Conservation (phyloP, 1,140 invertebrate genomes). For the Oppia nitens region DNA sequence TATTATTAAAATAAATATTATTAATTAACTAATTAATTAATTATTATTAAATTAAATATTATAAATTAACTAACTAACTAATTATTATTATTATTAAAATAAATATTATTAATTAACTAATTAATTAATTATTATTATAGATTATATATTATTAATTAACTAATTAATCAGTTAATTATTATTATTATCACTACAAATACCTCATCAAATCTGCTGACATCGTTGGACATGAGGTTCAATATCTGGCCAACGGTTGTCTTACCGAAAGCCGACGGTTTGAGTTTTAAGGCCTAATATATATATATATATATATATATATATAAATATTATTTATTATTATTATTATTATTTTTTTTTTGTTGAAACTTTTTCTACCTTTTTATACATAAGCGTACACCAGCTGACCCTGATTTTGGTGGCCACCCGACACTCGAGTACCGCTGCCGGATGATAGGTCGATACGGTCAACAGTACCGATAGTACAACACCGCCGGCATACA, state of each 20-base stretch:
- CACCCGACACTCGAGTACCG: neutral
- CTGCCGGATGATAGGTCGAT: conserved; percentile 6
- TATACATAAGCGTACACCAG: conserved; percentile 11
- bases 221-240: conserved; percentile 78
- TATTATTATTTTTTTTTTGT: no score
- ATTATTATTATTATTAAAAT: no score
- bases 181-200: no score
- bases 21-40: no score
- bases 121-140: no score
- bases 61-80: no score
- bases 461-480: conserved; percentile 1
- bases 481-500: conserved; percentile 11
- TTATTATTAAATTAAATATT: no score
- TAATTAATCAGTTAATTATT: no score
- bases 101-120: no score
- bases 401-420: conserved; percentile 7
- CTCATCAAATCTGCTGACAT: conserved; percentile 38
- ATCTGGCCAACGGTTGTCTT: conserved; percentile 67
- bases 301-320: neutral
- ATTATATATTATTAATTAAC: no score
- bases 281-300: conserved; percentile 34
- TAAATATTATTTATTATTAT: conserved; percentile 6
- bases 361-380: neutral
- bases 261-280: conserved; percentile 42
- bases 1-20: no score